Base-by-base conservation (phyloP, 2,888 invertebrate species). In the Archaeoteleia sp. region DNA sequence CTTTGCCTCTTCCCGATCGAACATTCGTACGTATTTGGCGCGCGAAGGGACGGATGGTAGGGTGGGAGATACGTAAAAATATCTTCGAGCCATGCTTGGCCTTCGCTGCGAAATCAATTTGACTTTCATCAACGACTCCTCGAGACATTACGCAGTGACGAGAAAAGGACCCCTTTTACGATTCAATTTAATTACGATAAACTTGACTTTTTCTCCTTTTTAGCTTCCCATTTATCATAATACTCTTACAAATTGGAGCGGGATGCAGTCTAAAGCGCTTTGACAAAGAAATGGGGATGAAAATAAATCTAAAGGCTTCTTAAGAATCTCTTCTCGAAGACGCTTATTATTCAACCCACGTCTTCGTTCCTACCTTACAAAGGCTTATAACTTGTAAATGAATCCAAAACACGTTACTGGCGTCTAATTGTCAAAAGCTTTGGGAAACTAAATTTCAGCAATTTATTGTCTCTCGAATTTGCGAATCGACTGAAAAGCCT, bases 1-100 rank as follows among this genome's bases (percentile, higher is more conserved):
- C 29, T 14, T 23, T 51, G 25, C 25, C 30, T 39, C 20, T 15
- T 13, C 15, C 13, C 42, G 48, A 66, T 54, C 53, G 48, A 66
- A 66, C 35, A 29, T 42, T 42, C 12, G 32, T 34, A 29, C 40
- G 37, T 25, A 34, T 29, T 20, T n/a, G n/a, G n/a, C n/a, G n/a
- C n/a, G n/a, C n/a, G n/a, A n/a, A n/a, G n/a, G n/a, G n/a, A n/a
- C n/a, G n/a, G n/a, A n/a, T n/a, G n/a, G n/a, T n/a, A n/a, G n/a
- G n/a, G n/a, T n/a, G n/a, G n/a, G n/a, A n/a, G n/a, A n/a, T n/a
- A n/a, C n/a, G n/a, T n/a, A n/a, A n/a, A n/a, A n/a, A n/a, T n/a
- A n/a, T n/a, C n/a, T n/a, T n/a, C n/a, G n/a, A n/a, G n/a, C n/a
- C n/a, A n/a, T n/a, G n/a, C n/a, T n/a, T n/a, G n/a, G n/a, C n/a